Conservation (phyloP, 2,888 invertebrate genomes). For the Phaedon cochleariae region DNA sequence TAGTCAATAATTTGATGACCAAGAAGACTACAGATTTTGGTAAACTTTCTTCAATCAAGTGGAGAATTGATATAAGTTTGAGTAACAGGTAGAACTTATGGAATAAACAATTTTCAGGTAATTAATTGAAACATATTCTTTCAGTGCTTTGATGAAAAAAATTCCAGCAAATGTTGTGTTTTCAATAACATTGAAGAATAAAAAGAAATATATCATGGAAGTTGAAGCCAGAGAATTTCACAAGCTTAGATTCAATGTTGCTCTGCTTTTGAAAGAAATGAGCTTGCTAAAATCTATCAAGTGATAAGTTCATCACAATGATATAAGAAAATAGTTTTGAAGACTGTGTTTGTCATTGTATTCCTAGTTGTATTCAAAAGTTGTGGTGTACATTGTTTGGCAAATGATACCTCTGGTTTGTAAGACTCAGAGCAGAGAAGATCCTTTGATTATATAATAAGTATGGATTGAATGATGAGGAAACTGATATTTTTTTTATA, state of each 20-base stretch:
- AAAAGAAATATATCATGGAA: constrained; percentile 50
- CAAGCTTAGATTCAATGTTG: constrained; percentile 55
- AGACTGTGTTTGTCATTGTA: too few species aligned
- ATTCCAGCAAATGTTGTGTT: constrained; percentile 52
- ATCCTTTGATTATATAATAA: too few species aligned
- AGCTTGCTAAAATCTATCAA: constrained; percentile 37
- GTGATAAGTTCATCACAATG: constrained; percentile 10
- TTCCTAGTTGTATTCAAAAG: too few species aligned
- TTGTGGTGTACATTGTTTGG: too few species aligned
- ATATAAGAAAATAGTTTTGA: too few species aligned
- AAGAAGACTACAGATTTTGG: constrained; percentile 39
- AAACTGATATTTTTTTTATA: too few species aligned
- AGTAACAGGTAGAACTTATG: constrained; percentile 47
- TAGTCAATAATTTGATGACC: constrained; percentile 42
- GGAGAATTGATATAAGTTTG: constrained; percentile 58
- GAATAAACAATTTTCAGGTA: not conserved
- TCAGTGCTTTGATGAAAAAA: constrained; percentile 50
- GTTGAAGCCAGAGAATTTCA: constrained; percentile 54
- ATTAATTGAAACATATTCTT: constrained; percentile 34
- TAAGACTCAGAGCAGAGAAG: too few species aligned
- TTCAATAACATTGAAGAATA: constrained; percentile 49
- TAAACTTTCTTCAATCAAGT: constrained; percentile 46
- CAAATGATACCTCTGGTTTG: too few species aligned
- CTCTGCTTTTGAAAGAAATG: constrained; percentile 54
- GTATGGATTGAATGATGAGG: too few species aligned